Evolutionary conservation across 2,113 vertebrate genomes (phyloP).

Genomic region (Semnornis frantzii): DNA sequence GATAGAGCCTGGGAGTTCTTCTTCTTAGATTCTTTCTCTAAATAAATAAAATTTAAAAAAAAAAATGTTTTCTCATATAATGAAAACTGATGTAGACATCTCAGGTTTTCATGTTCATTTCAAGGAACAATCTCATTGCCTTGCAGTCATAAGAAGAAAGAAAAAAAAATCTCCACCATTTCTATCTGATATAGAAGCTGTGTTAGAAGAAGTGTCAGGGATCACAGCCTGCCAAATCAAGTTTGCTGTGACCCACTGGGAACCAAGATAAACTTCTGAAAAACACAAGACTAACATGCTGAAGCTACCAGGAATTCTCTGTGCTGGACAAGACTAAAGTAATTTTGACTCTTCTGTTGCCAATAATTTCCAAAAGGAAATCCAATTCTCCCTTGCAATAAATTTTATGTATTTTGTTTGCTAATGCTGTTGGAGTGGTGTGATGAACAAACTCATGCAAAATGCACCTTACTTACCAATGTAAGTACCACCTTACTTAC

Average conservation of each 20-base stretch:
- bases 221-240: slow-evolving; percentile 45
- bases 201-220: slow-evolving; percentile 26
- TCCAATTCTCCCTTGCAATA: not conserved
- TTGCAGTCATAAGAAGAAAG: not conserved
- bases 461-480: not conserved
- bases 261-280: slow-evolving; percentile 32
- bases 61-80: not conserved
- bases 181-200: not conserved
- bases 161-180: not conserved
- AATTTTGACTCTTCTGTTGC: slow-evolving; percentile 13
- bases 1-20: not conserved
- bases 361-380: slow-evolving; percentile 6
- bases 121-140: not conserved
- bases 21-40: not conserved
- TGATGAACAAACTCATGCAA: not conserved
- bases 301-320: slow-evolving; percentile 31
- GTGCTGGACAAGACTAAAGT: slow-evolving; percentile 46
- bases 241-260: slow-evolving; percentile 26
- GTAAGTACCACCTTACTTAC: not conserved
- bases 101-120: slow-evolving; percentile 8
- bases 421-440: not conserved
- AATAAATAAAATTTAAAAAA: not conserved
- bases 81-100: not conserved
- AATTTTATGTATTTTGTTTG: not conserved
- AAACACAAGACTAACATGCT: slow-evolving; percentile 17